phyloP scores from a whole-genome alignment of 2,797 vertebrate species.

The Alcedo quadribrachys region DNA sequence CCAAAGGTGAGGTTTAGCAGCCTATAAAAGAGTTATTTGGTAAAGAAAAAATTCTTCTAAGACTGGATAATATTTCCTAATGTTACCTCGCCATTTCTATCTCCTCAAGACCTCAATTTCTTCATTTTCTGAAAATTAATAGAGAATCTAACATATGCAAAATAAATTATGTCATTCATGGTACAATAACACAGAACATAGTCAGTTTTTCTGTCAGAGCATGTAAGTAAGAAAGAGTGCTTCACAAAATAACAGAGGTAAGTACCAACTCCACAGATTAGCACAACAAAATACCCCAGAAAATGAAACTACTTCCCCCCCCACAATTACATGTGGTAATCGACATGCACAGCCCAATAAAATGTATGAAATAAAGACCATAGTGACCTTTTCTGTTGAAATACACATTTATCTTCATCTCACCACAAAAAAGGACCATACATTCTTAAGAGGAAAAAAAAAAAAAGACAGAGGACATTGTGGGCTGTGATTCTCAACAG shows the following conservation, averaged over 20 bases:
- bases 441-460: not conserved
- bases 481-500: conserved; percentile 17
- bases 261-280: not conserved
- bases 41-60: not conserved
- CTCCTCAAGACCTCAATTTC: not conserved
- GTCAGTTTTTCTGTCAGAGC: not conserved
- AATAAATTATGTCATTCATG: not conserved
- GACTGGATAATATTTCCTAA: not conserved
- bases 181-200: not conserved
- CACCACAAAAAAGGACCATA: not conserved
- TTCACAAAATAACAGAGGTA: not conserved
- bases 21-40: not conserved
- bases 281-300: not conserved
- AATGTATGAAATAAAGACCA: not conserved
- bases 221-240: not conserved
- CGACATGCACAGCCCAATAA: not conserved
- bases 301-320: not conserved
- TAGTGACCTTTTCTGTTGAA: conserved; percentile 2
- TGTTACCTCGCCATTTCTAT: not conserved
- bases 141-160: not conserved
- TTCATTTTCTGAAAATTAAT: not conserved
- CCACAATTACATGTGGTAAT: not conserved
- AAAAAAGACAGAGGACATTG: not conserved
- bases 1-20: not conserved
- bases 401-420: not conserved